Evolutionary conservation across 1,140 invertebrate species (phyloP), one percentile per base, ranked within the genome.

Genomic region (Elysia chlorotica): DNA sequence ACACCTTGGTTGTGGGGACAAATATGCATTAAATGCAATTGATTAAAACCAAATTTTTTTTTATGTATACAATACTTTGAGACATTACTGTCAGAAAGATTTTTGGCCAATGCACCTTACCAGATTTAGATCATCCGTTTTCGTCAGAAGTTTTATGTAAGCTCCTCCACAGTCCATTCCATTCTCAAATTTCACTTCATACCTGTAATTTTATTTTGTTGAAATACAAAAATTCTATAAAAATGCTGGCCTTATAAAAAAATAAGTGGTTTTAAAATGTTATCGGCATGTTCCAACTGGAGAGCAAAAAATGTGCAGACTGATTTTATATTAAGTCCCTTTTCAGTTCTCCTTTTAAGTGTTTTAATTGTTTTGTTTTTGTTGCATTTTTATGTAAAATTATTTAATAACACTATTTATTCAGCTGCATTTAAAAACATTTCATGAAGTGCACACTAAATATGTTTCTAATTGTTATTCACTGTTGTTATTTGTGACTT

Each of bases 131-230:
- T 91, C 90, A 56, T 92, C 90, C 41, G 89, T 84, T 61, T 87
- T 81, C 33, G 88, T 87, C 21, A 99, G 87, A 23, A 99, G 89
- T 89, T 99, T 99, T 0, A 99, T 87, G 87, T 99, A 99, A 14
- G 96, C 96, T 21, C 98, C 98, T 62, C 98, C 98, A 89, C 98
- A 99, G 88, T 99, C 97, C 89, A 99, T 96, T 2, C 96, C 96
- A 85, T 98, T 96, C 91, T 98, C 92, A 72, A 91, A 91, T 73
- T 88, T 88, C 17, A 91, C 90, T 82, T 90, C 89, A 84, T 90
- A 90, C 76, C 88, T 68, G 57, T 76, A 74, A 72, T n/a, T n/a
- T n/a, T n/a, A n/a, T n/a, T n/a, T n/a, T n/a, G n/a, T n/a, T n/a
- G n/a, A n/a, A n/a, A n/a, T n/a, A n/a, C n/a, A n/a, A n/a, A n/a